Base-by-base conservation (phyloP, 2,797 vertebrate species). In the Peromyscus nudipes region DNA sequence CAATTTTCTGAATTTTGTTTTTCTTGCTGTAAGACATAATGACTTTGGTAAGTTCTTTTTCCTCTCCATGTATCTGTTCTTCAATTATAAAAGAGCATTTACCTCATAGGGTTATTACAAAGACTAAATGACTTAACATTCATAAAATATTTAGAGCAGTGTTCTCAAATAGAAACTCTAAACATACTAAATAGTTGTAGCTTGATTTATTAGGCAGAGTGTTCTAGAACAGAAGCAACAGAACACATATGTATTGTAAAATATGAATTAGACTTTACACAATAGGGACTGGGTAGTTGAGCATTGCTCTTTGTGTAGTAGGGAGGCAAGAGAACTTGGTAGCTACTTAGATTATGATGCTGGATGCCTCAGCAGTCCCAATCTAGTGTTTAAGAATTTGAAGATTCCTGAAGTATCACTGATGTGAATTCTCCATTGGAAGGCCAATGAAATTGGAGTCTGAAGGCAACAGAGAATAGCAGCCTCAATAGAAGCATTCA, bases 41-140 rank as follows among this genome's bases (percentile, higher is more conserved):
- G 34, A 65, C 2, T 55, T 93, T 96, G 14, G 34, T 23, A 81
- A 82, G 17, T 71, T 92, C 62, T 46, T 85, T 92, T 57, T 46
- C 43, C 29, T 81, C 31, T 83, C 10, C 73, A 40, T 79, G 6
- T 14, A 76, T 60, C 7, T 40, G 13, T 86, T 92, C 55, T 16
- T 96, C 43, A 76, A 25, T 93, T 92, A 17, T 73, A 85, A 87
- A 96, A 91, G 64, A 77, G 0, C 62, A 52, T 91, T 65, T 94
- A n/a, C 19, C 29, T 83, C 31, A 65, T 64, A 31, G 5, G 6
- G 4, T 43, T 95, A 29, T 86, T 82, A 43, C 81, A 85, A 93
- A 29, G 31, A 81, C 81, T 40, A 69, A 75, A 86, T 73, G 60
- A 46, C 7, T 67, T 88, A 65, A 88, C 34, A 80, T 5, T 83